Base-by-base conservation (phyloP, 2,113 vertebrate genomes). In the Camelus dromedarius region DNA sequence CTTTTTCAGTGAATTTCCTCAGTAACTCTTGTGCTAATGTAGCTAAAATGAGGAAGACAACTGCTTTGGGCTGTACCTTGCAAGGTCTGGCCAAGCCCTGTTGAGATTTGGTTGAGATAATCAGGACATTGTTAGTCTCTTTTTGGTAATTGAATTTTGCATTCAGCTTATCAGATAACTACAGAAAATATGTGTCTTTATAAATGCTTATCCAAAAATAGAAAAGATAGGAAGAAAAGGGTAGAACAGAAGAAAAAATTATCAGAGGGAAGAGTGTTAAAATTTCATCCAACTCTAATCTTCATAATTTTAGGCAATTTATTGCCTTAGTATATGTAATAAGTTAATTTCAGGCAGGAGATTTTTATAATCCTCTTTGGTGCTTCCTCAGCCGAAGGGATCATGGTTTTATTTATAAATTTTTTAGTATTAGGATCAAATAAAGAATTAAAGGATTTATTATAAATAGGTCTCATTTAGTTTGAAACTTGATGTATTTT, bases 61-160 rank as follows among this genome's bases (percentile, higher is more conserved):
- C 35, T 76, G 20, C 38, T 66, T 87, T 60, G 83, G 28, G 72
- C 35, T 82, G 0, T 94, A n/a, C 66, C 93, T 91, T 73, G 70
- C 52, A 62, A 35, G 69, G 16, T 3, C 24, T 93, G 77, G 19
- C 38, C 76, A 79, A 89, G 89, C 9, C 88, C 1, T 67, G 7
- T 72, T 82, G 69, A 92, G 26, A 70, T 35, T 76, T 94, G 32
- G 16, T 69, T 92, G 95, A 91, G 46, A 86, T 87, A 72, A 75
- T 95, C 3, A 73, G 66, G 75, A 67, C 19, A 54, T 56, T 79
- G 64, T 83, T 79, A 62, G 52, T 50, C 15, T 28, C 64, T 79
- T 94, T 93, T 82, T 52, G n/a, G 56, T 83, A 52, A 60, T 46
- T 93, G 64, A 93, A 93, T 94, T 97, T 95, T 82, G 26, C 6